phyloP scores from a whole-genome alignment of 1,140 invertebrate genomes.

The Hormaphis cornu region DNA sequence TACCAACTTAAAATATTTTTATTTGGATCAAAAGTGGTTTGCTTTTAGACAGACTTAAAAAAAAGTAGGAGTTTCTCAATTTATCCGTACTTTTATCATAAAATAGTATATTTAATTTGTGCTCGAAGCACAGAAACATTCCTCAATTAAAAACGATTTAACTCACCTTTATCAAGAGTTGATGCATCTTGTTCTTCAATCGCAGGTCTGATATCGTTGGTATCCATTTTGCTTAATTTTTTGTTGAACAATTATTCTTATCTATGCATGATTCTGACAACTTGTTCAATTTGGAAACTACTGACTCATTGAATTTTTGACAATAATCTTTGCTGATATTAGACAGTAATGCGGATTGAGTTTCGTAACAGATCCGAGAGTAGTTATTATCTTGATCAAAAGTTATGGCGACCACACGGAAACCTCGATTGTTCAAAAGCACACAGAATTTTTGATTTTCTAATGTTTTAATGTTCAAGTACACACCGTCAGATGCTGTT shows the following conservation, averaged over 20 bases:
- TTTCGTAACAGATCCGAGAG: constrained; percentile 2
- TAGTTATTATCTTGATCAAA: neutral
- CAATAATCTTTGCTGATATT: constrained; percentile 14
- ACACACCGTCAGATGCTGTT: neutral
- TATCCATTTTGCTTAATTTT: constrained; percentile 1
- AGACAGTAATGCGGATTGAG: constrained; percentile 2
- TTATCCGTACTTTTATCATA: no score
- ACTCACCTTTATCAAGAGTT: constrained; percentile 14
- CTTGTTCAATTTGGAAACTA: neutral
- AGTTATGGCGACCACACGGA: constrained; percentile 1
- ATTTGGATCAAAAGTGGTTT: no score
- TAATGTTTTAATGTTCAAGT: constrained; percentile 10
- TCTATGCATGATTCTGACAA: neutral
- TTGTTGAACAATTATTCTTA: neutral
- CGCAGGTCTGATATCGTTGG: constrained; percentile 11
- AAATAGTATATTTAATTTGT: no score
- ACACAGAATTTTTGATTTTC: constrained; percentile 21
- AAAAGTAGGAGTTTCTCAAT: no score
- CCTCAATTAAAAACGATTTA: no score
- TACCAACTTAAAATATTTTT: no score
- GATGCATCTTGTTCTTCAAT: neutral
- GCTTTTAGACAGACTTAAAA: no score
- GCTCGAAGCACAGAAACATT: no score
- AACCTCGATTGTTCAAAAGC: constrained; percentile 9
- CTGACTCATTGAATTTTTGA: constrained; percentile 16